These are phyloP conservation scores for Blastobasis adustella DNA, from an alignment of 2,888 invertebrate genomes.

Conservation along the genomic window DNA sequence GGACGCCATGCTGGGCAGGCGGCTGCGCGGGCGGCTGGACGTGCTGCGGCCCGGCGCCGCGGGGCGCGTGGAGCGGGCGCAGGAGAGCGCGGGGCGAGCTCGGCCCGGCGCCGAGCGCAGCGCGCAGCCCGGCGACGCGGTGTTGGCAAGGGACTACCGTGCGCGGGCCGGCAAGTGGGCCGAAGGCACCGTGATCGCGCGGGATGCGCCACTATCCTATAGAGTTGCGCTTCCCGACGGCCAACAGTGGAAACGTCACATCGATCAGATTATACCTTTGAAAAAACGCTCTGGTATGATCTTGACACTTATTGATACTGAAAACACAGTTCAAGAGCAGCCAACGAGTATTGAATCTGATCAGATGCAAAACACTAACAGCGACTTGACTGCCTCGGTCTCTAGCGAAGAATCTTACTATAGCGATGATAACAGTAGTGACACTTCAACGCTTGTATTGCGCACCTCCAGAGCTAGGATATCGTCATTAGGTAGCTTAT, in stretches of 20 bases:
- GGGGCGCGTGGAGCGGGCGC: not conserved
- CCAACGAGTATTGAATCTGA: too few relatives aligned
- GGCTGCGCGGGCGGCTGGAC: slow-evolving; percentile 14
- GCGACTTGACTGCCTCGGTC: too few relatives aligned
- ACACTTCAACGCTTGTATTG: too few relatives aligned
- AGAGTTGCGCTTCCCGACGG: not conserved
- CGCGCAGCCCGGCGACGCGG: not conserved
- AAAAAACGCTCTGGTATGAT: not conserved
- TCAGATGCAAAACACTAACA: too few relatives aligned
- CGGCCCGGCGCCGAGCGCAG: not conserved
- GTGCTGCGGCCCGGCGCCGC: slow-evolving; percentile 9
- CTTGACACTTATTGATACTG: too few relatives aligned
- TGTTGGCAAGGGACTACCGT: slow-evolving; percentile 4
- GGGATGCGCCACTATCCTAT: slow-evolving; percentile 5
- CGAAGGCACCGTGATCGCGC: not conserved
- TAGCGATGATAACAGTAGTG: too few relatives aligned
- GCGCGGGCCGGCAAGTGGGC: slow-evolving; percentile 1
- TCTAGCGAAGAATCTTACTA: too few relatives aligned
- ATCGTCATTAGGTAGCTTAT: too few relatives aligned
- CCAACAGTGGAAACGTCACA: not conserved
- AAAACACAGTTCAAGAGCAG: too few relatives aligned
- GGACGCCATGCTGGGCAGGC: slow-evolving; percentile 12
- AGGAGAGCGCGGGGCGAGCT: not conserved
- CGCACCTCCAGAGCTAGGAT: too few relatives aligned
- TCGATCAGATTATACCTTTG: slow-evolving; percentile 1